These are phyloP conservation scores for Rhopalosiphum maidis DNA, from an alignment of 1,140 invertebrate genomes.

Conservation along the genomic window DNA sequence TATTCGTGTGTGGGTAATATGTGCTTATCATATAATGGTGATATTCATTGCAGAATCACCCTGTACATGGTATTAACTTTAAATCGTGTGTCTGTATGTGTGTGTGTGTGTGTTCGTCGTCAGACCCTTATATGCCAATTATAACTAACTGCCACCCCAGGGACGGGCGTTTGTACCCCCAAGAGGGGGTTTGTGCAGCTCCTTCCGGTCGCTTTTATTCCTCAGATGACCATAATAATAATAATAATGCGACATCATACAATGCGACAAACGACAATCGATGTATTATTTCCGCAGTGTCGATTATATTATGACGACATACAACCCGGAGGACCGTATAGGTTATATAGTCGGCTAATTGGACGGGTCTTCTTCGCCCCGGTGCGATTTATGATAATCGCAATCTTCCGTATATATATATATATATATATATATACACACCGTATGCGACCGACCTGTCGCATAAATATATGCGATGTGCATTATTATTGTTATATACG, in stretches of 20 bases:
- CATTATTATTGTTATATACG: background rate
- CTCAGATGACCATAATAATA: slow-evolving; percentile 46
- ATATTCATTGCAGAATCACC: background rate
- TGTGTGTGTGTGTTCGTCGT: background rate
- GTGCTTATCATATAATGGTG: background rate
- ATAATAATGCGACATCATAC: background rate
- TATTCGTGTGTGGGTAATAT: no score
- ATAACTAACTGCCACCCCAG: slow-evolving; percentile 56
- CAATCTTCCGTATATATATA: background rate
- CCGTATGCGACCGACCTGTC: background rate
- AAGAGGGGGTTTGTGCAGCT: background rate
- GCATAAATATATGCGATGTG: background rate
- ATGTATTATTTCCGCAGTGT: slow-evolving; percentile 43
- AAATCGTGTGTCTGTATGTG: background rate
- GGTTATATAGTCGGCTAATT: slow-evolving; percentile 26
- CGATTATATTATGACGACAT: background rate
- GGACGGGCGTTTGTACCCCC: background rate
- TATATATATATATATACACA: no score
- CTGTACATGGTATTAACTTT: slow-evolving; percentile 34
- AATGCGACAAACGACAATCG: slow-evolving; percentile 54
- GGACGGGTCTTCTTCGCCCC: slow-evolving; percentile 28
- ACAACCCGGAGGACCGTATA: slow-evolving; percentile 7
- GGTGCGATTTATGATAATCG: slow-evolving; percentile 43
- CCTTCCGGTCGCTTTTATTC: slow-evolving; percentile 26
- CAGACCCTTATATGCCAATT: slow-evolving; percentile 56